Evolutionary conservation across 1,140 invertebrate species (phyloP), one percentile per base, ranked within the genome.

Genomic region (Ectropis grisescens): DNA sequence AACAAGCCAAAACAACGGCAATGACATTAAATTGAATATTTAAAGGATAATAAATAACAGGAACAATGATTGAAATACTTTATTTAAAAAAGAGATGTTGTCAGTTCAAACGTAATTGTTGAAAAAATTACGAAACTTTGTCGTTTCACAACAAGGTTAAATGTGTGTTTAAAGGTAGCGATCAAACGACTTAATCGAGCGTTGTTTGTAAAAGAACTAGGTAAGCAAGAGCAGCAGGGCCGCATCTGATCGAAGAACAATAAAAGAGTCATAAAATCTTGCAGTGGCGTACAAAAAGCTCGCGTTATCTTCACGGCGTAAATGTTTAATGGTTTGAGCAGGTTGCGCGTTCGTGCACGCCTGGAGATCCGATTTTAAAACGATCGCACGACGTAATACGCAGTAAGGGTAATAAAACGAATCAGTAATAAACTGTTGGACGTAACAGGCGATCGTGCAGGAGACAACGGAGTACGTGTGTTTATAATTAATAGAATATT

Each of bases 311-410:
- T 45, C 36, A 47, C 58, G 47, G 48, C 64, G 58, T 76, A 65
- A 72, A 74, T 68, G 61, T 74, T 80, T 78, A 76, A 80, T 68
- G 60, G 62, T n/a, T n/a, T n/a, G 52, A 41, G 37, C 53, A 68
- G 55, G 61, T 48, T 50, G 42, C 50, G 31, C 50, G 45, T 49
- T 52, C 47, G 51, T 65, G 52, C 42, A 56, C 53, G 58, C 49
- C 58, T 58, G 41, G 42, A 50, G 56, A 68, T 67, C 65, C 50
- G 65, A 76, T 74, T 76, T 75, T 72, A 72, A 79, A 76, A 58
- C 65, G 61, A 76, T 70, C 59, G 68, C 61, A n/a, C n/a, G n/a
- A n/a, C n/a, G n/a, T n/a, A n/a, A n/a, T n/a, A n/a, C n/a, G n/a
- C n/a, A n/a, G n/a, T n/a, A n/a, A n/a, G n/a, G n/a, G n/a, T n/a